phyloP scores from a whole-genome alignment of 1,140 invertebrate genomes.

The Lordiphosa mommai region DNA sequence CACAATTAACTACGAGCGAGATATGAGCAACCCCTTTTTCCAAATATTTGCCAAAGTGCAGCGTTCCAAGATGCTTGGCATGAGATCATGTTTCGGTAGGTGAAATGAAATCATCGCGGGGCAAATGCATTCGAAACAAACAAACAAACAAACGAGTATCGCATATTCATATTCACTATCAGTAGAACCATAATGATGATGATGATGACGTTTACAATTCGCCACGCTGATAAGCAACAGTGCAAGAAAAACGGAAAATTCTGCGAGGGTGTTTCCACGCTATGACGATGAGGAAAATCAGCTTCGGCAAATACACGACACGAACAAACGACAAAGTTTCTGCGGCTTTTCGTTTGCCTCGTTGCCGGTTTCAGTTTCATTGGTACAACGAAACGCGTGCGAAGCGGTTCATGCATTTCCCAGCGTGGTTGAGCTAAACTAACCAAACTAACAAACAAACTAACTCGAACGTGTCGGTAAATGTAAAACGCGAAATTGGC shows the following conservation, averaged over 20 bases:
- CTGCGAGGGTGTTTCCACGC: slow-evolving; percentile 19
- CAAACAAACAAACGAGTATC: slow-evolving; percentile 26
- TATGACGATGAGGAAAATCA: slow-evolving; percentile 21
- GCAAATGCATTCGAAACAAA: no score
- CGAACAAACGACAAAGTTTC: slow-evolving; percentile 25
- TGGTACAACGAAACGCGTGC: slow-evolving; percentile 56
- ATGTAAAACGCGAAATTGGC: slow-evolving; percentile 5
- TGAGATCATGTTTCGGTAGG: slow-evolving; percentile 57
- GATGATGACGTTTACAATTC: slow-evolving; percentile 30
- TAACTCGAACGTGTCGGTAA: slow-evolving; percentile 16
- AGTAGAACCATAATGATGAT: slow-evolving; percentile 18
- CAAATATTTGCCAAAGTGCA: slow-evolving; percentile 27
- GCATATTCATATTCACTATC: slow-evolving; percentile 24
- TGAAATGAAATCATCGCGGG: slow-evolving; percentile 6
- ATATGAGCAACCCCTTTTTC: not conserved
- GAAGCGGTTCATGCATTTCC: slow-evolving; percentile 45
- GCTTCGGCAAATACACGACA: slow-evolving; percentile 20
- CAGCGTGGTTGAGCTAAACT: slow-evolving; percentile 9
- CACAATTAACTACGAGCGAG: no score
- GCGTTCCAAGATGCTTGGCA: slow-evolving; percentile 20
- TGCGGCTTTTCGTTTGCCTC: slow-evolving; percentile 44
- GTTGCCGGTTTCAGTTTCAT: slow-evolving; percentile 66
- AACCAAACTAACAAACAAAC: not conserved
- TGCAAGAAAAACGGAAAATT: slow-evolving; percentile 31
- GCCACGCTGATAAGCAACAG: slow-evolving; percentile 6